Evolutionary conservation across 2,113 vertebrate species (phyloP).

Genomic region (Theristicus caerulescens): DNA sequence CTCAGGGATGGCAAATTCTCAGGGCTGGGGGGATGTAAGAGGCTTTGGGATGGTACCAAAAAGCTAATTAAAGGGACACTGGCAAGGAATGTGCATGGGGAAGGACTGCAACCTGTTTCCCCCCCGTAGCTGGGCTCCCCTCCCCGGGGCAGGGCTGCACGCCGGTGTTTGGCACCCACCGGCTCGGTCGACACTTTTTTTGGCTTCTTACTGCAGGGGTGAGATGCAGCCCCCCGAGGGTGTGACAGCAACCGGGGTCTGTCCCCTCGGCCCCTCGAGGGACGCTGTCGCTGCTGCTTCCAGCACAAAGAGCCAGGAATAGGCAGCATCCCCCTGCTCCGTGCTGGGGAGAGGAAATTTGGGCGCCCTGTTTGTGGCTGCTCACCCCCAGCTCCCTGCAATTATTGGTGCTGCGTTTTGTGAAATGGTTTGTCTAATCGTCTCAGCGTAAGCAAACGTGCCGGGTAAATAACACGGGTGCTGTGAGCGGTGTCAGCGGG

Average conservation of each 20-base stretch:
- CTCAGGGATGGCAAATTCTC: background rate
- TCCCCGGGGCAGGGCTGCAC: background rate
- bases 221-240: background rate
- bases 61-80: background rate
- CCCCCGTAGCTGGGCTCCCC: background rate
- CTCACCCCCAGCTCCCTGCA: background rate
- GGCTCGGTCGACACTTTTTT: accelerated
- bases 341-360: background rate
- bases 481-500: accelerated
- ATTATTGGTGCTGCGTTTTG: background rate
- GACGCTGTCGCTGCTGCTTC: accelerated
- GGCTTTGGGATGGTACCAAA: background rate
- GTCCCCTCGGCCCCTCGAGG: accelerated
- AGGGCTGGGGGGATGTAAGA: background rate
- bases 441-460: background rate
- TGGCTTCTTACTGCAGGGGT: background rate
- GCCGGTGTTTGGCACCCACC: accelerated
- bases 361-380: accelerated
- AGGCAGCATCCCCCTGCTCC: background rate
- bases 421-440: background rate
- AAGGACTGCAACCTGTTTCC: background rate
- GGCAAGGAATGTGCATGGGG: background rate
- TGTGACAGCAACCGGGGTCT: background rate
- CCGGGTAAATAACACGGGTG: accelerated
- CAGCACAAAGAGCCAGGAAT: background rate